These are phyloP conservation scores for Cremastinae sp. DNA, from an alignment of 2,888 invertebrate genomes.

Conservation along the genomic window DNA sequence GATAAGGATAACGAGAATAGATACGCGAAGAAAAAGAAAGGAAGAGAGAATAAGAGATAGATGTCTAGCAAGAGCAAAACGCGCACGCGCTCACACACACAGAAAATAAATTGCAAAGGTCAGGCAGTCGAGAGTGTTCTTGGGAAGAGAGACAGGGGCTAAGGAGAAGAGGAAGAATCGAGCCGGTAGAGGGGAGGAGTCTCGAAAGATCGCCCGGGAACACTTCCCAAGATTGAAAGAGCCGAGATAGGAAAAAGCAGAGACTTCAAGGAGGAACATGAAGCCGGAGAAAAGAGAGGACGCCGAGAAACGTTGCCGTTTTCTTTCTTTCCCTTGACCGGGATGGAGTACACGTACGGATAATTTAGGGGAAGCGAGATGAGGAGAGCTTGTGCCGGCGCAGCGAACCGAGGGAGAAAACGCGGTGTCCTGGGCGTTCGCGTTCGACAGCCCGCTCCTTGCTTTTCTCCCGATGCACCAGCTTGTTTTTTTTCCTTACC, in stretches of 20 bases:
- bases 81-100: background rate
- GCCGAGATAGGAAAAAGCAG: slow-evolving; percentile 52
- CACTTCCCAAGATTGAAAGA: slow-evolving; percentile 61
- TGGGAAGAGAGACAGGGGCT: slow-evolving; percentile 34
- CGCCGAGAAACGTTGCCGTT: slow-evolving; percentile 8
- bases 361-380: slow-evolving; percentile 42
- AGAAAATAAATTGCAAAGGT: slow-evolving; percentile 15
- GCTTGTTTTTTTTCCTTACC: slow-evolving; percentile 18
- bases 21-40: slow-evolving; percentile 11
- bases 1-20: slow-evolving; percentile 21
- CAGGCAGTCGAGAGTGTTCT: slow-evolving; percentile 39
- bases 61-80: too few species aligned
- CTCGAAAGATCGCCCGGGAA: slow-evolving; percentile 58
- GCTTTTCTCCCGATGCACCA: slow-evolving; percentile 35
- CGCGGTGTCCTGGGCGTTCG: slow-evolving; percentile 29
- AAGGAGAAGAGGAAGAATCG: slow-evolving; percentile 40
- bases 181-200: slow-evolving; percentile 25
- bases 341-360: slow-evolving; percentile 45
- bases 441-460: slow-evolving; percentile 48
- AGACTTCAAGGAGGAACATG: too few species aligned
- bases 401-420: slow-evolving; percentile 13
- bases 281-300: background rate
- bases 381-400: slow-evolving; percentile 10
- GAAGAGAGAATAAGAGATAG: slow-evolving; percentile 27
- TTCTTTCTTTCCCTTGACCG: slow-evolving; percentile 46